phyloP scores from a whole-genome alignment of 2,113 vertebrate species.

The Leiothrix lutea region DNA sequence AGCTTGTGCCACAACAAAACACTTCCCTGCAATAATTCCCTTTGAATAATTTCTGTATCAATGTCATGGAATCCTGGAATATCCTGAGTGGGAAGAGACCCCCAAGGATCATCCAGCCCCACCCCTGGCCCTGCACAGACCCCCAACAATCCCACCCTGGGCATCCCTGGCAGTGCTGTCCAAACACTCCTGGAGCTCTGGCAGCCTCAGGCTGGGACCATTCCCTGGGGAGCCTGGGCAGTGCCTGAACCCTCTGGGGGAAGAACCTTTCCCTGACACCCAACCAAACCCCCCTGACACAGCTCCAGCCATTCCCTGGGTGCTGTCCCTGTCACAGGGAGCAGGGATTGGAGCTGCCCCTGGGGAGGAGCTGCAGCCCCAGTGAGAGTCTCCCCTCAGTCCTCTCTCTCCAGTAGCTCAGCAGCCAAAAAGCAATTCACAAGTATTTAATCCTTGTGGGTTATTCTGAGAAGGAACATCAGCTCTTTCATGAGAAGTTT shows the following conservation, averaged over 20 bases:
- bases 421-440: not conserved
- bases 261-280: fast-evolving
- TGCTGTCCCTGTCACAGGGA: not conserved
- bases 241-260: not conserved
- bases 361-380: not conserved
- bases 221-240: not conserved
- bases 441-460: not conserved
- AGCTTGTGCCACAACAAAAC: too few species aligned
- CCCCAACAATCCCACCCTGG: not conserved
- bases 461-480: not conserved
- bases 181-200: not conserved
- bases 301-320: not conserved
- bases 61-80: not conserved
- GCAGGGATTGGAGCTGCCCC: not conserved
- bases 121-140: not conserved
- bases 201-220: not conserved
- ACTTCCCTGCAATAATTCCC: not conserved
- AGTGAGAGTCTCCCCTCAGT: not conserved
- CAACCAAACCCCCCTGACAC: fast-evolving
- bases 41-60: not conserved
- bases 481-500: not conserved
- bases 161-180: not conserved
- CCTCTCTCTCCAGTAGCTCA: not conserved
- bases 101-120: fast-evolving
- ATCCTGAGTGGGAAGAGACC: too few species aligned